These are phyloP conservation scores for Cynaeus angustus DNA, from an alignment of 2,888 invertebrate species.

Conservation along the genomic window DNA sequence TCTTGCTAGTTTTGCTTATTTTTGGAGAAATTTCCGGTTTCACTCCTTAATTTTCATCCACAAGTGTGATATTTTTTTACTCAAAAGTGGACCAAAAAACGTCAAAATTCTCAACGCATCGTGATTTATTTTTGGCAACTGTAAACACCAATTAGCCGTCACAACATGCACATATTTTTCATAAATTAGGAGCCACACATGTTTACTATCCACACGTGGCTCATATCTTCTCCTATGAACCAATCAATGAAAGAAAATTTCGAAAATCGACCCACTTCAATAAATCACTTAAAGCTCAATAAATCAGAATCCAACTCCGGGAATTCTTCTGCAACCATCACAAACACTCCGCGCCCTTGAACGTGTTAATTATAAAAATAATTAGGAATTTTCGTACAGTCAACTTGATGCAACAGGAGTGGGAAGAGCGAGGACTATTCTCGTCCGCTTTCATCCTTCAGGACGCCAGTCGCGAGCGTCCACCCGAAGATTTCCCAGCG, in stretches of 20 bases:
- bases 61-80: too few relatives aligned
- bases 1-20: too few relatives aligned
- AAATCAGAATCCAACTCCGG: not conserved
- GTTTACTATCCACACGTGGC: not conserved
- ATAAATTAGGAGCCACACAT: constrained; percentile 1
- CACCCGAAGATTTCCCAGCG: constrained; percentile 17
- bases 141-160: not conserved
- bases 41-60: too few relatives aligned
- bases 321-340: not conserved
- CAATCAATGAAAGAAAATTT: too few relatives aligned
- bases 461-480: constrained; percentile 47
- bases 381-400: constrained; percentile 44
- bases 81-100: too few relatives aligned
- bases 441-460: constrained; percentile 51
- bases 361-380: constrained; percentile 38
- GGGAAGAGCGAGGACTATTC: constrained; percentile 49
- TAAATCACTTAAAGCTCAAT: too few relatives aligned
- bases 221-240: too few relatives aligned
- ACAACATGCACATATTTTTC: constrained; percentile 8
- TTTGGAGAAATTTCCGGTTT: too few relatives aligned
- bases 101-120: too few relatives aligned
- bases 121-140: too few relatives aligned
- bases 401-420: constrained; percentile 45
- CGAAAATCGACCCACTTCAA: not conserved
- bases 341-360: constrained; percentile 25